Percentiles rank a stretch among this genome's conserved stretches.
phyloP scores from a whole-genome alignment of 1,140 invertebrate species.

The Drosophila lini region DNA sequence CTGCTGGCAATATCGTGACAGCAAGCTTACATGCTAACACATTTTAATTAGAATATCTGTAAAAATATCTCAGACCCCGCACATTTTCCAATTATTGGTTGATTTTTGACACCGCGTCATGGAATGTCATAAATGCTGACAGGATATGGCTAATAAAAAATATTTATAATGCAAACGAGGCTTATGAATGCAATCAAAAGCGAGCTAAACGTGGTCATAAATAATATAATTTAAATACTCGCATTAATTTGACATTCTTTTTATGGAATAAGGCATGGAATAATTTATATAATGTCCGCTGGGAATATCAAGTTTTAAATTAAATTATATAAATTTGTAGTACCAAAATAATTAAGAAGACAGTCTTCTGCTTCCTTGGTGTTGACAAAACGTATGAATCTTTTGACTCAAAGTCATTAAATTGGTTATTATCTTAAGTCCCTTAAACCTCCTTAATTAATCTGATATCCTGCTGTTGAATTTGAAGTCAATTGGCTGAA shows the following conservation, averaged over 20 bases:
- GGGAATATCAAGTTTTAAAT: not conserved
- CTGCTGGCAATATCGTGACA: slow-evolving; percentile 54
- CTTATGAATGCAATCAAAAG: not conserved
- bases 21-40: slow-evolving; percentile 50
- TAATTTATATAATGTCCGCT: not conserved
- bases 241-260: not conserved
- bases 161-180: not conserved
- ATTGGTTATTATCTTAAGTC: not conserved
- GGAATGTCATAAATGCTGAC: slow-evolving; percentile 52
- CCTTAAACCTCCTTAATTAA: slow-evolving; percentile 5
- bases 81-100: slow-evolving; percentile 62
- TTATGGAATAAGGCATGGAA: not conserved
- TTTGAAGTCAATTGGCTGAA: slow-evolving; percentile 5
- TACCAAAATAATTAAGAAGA: not conserved
- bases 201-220: not conserved
- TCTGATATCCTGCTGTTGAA: not conserved
- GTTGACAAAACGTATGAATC: not conserved
- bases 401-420: not conserved
- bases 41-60: slow-evolving; percentile 74
- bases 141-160: slow-evolving; percentile 21
- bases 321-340: not conserved
- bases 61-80: slow-evolving; percentile 15
- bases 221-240: not conserved
- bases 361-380: not conserved
- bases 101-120: slow-evolving; percentile 55